Evolutionary conservation across 2,888 invertebrate species (phyloP).

Genomic region (Drosophila rubida): DNA sequence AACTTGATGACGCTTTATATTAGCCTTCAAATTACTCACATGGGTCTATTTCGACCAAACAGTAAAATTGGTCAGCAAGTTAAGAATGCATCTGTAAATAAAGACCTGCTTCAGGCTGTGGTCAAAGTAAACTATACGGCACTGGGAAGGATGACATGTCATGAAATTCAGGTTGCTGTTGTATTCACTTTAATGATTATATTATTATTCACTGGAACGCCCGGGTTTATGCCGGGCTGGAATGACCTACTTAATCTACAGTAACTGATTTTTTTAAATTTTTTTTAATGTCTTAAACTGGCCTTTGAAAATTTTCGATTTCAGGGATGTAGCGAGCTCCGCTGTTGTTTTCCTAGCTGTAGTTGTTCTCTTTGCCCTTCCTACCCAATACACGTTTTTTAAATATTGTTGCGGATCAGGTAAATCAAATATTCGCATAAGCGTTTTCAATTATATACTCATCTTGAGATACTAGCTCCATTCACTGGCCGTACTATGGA

Average conservation of each 20-base stretch:
- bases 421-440: constrained; percentile 87
- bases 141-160: constrained; percentile 91
- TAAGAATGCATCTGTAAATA: constrained; percentile 86
- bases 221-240: constrained; percentile 94
- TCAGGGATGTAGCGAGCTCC: constrained; percentile 80
- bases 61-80: constrained; percentile 52
- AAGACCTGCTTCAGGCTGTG: constrained; percentile 87
- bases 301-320: neutral
- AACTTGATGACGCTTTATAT: constrained; percentile 53
- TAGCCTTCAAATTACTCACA: constrained; percentile 66
- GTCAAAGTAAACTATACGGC: constrained; percentile 85
- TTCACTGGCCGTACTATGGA: constrained; percentile 85
- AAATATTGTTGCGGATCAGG: constrained; percentile 87
- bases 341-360: constrained; percentile 91
- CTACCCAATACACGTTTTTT: constrained; percentile 90
- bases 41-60: constrained; percentile 76
- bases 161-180: constrained; percentile 89
- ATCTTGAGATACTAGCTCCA: constrained; percentile 36
- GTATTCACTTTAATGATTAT: constrained; percentile 91
- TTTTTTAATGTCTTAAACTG: too few species aligned
- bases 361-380: constrained; percentile 91
- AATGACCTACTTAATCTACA: constrained; percentile 85
- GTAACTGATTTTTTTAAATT: constrained; percentile 35
- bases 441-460: neutral
- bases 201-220: constrained; percentile 93